Percentiles rank a stretch among this genome's conserved stretches.
Evolutionary conservation across 2,888 invertebrate genomes (phyloP).

Genomic region (Gryllus longicercus): DNA sequence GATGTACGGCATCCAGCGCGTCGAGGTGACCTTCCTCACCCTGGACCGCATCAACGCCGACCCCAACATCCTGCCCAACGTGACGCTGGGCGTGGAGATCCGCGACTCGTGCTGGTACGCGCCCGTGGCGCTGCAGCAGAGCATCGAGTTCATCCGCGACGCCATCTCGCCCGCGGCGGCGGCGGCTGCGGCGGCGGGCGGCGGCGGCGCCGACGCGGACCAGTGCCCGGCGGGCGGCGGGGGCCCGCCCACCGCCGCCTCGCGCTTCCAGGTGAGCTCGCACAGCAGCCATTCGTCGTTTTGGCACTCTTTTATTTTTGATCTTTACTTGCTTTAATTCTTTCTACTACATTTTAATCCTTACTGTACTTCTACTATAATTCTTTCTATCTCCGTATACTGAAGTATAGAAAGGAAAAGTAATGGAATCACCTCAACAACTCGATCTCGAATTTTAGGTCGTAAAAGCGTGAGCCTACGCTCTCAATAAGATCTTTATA

Average conservation of each 20-base stretch:
- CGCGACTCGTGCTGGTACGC: slow-evolving; percentile 81
- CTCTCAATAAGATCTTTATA: too few relatives aligned
- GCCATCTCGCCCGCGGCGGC: slow-evolving; percentile 52
- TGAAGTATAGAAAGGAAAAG: too few relatives aligned
- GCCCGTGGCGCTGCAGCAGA: slow-evolving; percentile 72
- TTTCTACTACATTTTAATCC: too few relatives aligned
- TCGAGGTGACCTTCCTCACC: slow-evolving; percentile 60
- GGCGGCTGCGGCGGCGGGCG: slow-evolving; percentile 11
- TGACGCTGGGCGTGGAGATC: slow-evolving; percentile 65
- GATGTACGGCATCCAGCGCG: slow-evolving; percentile 71
- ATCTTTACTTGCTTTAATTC: too few relatives aligned
- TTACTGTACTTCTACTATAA: too few relatives aligned
- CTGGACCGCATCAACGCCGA: slow-evolving; percentile 63
- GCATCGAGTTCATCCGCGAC: slow-evolving; percentile 70
- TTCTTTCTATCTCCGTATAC: too few relatives aligned
- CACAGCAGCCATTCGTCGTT: slow-evolving; percentile 52
- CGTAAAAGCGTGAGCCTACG: too few relatives aligned
- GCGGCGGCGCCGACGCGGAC: background rate
- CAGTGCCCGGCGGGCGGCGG: slow-evolving; percentile 20
- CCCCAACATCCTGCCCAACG: slow-evolving; percentile 54
- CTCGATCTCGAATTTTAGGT: too few relatives aligned
- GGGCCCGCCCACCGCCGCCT: slow-evolving; percentile 21
- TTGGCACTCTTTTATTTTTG: too few relatives aligned
- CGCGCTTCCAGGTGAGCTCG: slow-evolving; percentile 56
- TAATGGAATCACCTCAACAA: too few relatives aligned